Evolutionary conservation across 2,888 invertebrate genomes (phyloP), one percentile per base, ranked within the genome.

Genomic region (Heliconius cydno): DNA sequence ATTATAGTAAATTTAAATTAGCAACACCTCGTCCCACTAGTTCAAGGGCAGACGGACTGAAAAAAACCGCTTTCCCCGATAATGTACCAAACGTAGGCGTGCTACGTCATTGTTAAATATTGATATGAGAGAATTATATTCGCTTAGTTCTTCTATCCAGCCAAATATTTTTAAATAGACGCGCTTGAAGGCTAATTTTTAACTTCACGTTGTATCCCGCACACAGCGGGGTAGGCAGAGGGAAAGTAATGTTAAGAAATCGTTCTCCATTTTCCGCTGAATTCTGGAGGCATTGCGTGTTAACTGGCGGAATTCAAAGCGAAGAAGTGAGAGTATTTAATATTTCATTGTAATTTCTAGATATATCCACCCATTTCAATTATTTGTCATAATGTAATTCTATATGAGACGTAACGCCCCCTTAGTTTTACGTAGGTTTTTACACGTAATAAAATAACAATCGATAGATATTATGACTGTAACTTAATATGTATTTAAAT

Each of bases 31-130:
- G 81, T 81, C 83, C 84, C 88, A 86, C 88, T 90, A 87, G 88
- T 88, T 90, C 90, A 90, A 90, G 90, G 90, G 81, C 87, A 87
- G 85, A 84, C 85, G 81, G 81, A 83, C 86, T 84, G 86, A 88
- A 87, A 86, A 87, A 88, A 30, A 80, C 87, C 79, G 79, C 73
- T 80, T 81, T 81, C 80, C 80, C 74, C 28, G 81, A 81, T 82
- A 79, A 83, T 15, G 76, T 52, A 52, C 19, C 0, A 52, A 9
- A 60, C 70, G 82, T 82, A 79, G 82, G 80, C 79, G 82, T 60
- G 66, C 46, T 76, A 63, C 82, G 80, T 76, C 68, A 72, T 78
- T 72, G 70, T 67, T 77, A 73, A 76, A 79, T 79, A 77, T 76
- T 79, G 73, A 73, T 73, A 73, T 34, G 34, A 52, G 34, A 60